phyloP scores from a whole-genome alignment of 53 echinoderm and acorn worm genomes.

The Henricia sp. region DNA sequence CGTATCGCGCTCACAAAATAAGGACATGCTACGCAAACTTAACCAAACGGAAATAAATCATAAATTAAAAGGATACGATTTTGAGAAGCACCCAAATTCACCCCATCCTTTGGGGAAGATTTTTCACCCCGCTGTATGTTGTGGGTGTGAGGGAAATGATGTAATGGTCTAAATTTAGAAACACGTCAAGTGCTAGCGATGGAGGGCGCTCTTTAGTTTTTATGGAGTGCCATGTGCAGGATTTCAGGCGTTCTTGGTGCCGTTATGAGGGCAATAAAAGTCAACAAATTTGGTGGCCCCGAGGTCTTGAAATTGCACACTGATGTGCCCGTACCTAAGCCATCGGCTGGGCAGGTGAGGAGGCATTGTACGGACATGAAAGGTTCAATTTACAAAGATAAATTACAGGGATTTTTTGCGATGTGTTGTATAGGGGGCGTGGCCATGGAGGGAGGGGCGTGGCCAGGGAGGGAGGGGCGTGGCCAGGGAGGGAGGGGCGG shows the following conservation, averaged over 20 bases:
- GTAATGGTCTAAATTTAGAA: too few relatives aligned
- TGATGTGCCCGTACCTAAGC: constrained; percentile 78
- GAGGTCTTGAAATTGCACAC: constrained; percentile 76
- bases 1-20: constrained; percentile 6
- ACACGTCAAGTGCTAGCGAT: too few relatives aligned
- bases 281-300: constrained; percentile 78
- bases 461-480: neutral
- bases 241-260: neutral
- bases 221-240: too few relatives aligned
- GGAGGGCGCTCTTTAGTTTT: too few relatives aligned
- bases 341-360: constrained; percentile 71
- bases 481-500: neutral
- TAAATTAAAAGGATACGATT: neutral
- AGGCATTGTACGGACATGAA: neutral
- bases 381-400: neutral
- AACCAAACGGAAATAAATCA: neutral
- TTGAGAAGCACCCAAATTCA: too few relatives aligned
- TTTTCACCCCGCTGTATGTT: too few relatives aligned
- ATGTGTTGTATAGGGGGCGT: neutral
- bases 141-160: too few relatives aligned
- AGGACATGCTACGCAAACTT: neutral
- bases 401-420: neutral
- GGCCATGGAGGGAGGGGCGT: neutral
- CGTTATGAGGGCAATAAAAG: constrained; percentile 82
- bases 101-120: too few relatives aligned